phyloP scores from a whole-genome alignment of 1,140 invertebrate genomes.

The Apis dorsata region DNA sequence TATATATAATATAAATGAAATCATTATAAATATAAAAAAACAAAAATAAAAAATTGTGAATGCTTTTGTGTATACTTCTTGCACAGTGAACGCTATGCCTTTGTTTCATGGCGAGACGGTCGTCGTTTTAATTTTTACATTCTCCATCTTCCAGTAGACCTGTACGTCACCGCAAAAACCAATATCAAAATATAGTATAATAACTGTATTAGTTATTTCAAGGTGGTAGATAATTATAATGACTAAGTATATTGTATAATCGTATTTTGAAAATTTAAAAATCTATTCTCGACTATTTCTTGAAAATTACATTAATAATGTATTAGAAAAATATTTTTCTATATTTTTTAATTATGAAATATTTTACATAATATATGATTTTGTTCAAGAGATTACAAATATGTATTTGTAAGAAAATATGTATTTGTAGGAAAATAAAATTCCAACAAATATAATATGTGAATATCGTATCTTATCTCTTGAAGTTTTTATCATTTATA shows the following conservation, averaged over 20 bases:
- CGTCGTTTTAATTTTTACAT: constrained; percentile 30
- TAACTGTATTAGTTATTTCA: not conserved
- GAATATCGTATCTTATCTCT: no score
- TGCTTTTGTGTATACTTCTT: constrained; percentile 9
- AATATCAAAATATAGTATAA: constrained; percentile 13
- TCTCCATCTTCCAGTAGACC: constrained; percentile 18
- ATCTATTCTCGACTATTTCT: not conserved
- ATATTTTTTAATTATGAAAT: not conserved
- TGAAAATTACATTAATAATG: no score
- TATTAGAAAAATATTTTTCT: no score
- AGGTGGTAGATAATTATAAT: not conserved
- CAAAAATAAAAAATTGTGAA: not conserved
- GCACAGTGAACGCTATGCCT: constrained; percentile 16
- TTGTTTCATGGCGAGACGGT: constrained; percentile 28
- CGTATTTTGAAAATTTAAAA: not conserved
- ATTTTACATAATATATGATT: not conserved
- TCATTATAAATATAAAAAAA: not conserved
- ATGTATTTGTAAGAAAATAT: no score
- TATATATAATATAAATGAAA: not conserved
- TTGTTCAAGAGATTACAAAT: not conserved
- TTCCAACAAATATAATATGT: no score
- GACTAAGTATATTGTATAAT: not conserved
- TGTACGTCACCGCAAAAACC: constrained; percentile 17
- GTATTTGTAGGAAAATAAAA: no score
- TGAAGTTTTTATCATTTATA: no score